Base-by-base conservation (phyloP, 2,797 vertebrate species). In the Sebastes iracundus region DNA sequence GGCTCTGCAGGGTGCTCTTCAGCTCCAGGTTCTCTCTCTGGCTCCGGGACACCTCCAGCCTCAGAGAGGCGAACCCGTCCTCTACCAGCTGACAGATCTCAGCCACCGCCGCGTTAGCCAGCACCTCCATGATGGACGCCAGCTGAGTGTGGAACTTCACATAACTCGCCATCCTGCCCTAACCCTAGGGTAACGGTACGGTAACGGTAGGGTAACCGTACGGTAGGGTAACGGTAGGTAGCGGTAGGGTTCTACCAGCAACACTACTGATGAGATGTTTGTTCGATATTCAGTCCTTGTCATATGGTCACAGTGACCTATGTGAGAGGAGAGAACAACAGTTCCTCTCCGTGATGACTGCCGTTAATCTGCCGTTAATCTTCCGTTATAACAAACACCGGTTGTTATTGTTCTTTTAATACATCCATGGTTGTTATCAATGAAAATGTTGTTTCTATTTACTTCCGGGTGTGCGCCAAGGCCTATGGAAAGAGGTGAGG, bases 111-210 rank as follows among this genome's bases (percentile, higher is more conserved):
- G 86, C 58, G 63, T 88, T 87, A 8, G 84, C 86, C 2, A 87
- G 22, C 22, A 83, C 84, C 69, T 90, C 88, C 84, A 90, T 81
- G 65, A 88, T 79, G 65, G 88, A 85, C 4, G 81, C 82, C 14
- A 90, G 75, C 69, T 87, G 86, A 10, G 75, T 27, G 68, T 81
- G 86, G 38, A 90, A 66, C 33, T 64, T 72, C 23, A 68, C 73
- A 27, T 4, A 65, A 18, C 10, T 68, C 30, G 55, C 64, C 87
- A 89, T 89, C n/a, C 11, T 74, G 28, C 27, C 20, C 2, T 18
- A 9, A 14, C 10, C 7, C 22, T 42, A 42, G 38, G 38, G 14
- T 38, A 38, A 42, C 13, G 38, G 38, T 42, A 16, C 35, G 12
- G 35, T 38, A 38, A 14, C 14, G 35, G 33, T 35, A 35, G 33